Evolutionary conservation across 2,113 vertebrate genomes (phyloP), one percentile per base, ranked within the genome.

Genomic region (Macroglossus sobrinus): DNA sequence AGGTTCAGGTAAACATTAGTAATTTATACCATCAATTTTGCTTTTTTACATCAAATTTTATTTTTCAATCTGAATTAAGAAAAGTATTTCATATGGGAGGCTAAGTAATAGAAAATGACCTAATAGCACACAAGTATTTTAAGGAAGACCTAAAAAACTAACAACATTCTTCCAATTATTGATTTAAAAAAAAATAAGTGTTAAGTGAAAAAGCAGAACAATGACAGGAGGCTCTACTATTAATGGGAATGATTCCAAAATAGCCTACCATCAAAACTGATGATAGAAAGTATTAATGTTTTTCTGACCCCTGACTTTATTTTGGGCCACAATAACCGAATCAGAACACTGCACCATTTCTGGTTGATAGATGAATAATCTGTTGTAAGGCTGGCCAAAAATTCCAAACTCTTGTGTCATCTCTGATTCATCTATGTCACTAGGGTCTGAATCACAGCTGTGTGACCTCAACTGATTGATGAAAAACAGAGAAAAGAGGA

Each of bases 361-460:
- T 81, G 61, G 43, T 85, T 92, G 81, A 89, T 74, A 55, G 64
- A 91, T 94, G 55, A 93, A 61, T 40, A 95, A 47, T 87, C 75
- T 80, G 22, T 71, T 68, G 21, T 63, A 55, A 91, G 69, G 28
- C 18, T 89, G 30, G 85, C 86, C 95, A 97, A 89, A 57, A 96
- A 96, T 96, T 82, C 30, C 74, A 38, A 78, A 45, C 43, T 55
- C 21, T 5, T 26, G n/a, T 89, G 90, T 92, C 89, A 92, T 97
- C 74, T 85, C 85, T 94, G 89, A 95, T 94, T 94, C 89, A 96
- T 78, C 86, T 86, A 57, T 95, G 89, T 95, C 85, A 94, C 72
- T 43, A 79, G 74, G 22, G 78, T 22, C 74, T 96, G 78, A 96
- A 79, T 97, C 89, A 94, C 61, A 96, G 79, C 59, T 92, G 74